Evolutionary conservation across 2,113 vertebrate species (phyloP).

Genomic region (Camelus dromedarius): DNA sequence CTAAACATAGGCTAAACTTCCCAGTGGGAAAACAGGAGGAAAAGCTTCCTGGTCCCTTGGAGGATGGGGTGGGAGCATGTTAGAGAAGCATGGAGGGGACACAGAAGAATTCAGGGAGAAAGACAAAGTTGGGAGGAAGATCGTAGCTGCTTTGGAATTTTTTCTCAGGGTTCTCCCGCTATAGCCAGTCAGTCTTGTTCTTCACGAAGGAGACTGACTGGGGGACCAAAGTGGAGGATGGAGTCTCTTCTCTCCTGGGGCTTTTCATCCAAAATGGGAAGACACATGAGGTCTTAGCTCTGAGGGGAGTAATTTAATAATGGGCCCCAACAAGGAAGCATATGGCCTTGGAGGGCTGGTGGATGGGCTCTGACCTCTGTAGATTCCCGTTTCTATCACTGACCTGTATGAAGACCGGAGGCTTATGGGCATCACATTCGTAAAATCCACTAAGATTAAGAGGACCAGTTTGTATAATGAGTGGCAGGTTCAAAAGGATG

Average conservation of each 20-base stretch:
- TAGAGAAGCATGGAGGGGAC: background rate
- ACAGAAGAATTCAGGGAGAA: background rate
- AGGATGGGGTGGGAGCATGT: background rate
- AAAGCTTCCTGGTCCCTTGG: background rate
- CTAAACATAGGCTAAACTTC: background rate
- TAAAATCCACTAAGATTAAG: background rate
- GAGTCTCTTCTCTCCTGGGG: background rate
- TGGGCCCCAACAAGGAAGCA: background rate
- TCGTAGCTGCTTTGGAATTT: background rate
- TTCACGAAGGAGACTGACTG: rapidly evolving
- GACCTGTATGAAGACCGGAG: background rate
- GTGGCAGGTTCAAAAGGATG: background rate
- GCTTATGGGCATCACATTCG: background rate
- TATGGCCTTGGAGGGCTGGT: background rate
- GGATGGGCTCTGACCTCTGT: background rate
- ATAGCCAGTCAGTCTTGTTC: background rate
- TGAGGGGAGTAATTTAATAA: background rate
- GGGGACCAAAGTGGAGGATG: no score
- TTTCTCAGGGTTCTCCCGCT: background rate
- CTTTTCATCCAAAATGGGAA: background rate
- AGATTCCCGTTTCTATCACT: background rate
- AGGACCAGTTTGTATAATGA: background rate
- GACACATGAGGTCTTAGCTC: background rate
- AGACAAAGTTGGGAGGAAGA: background rate
- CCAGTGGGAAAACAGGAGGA: background rate